Percentiles rank a stretch among this genome's conserved stretches.
Evolutionary conservation across 2,113 vertebrate species (phyloP).

Genomic region (Alethe diademata): DNA sequence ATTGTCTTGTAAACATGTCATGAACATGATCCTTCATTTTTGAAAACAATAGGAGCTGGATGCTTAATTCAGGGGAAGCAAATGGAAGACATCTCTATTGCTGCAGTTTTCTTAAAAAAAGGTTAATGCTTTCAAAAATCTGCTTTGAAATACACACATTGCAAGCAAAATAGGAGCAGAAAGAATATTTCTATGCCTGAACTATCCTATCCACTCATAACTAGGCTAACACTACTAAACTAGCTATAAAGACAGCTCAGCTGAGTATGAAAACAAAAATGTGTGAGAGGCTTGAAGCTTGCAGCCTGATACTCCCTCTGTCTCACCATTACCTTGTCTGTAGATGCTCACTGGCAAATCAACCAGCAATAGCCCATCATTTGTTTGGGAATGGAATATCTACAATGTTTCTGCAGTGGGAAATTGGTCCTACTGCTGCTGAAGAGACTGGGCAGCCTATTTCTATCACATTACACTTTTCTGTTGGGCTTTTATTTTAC

Average conservation of each 20-base stretch:
- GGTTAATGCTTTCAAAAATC: not conserved
- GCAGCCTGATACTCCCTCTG: not conserved
- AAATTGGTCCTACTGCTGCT: not conserved
- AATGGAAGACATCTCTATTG: constrained; percentile 11
- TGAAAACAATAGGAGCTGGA: constrained; percentile 24
- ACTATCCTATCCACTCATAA: not conserved
- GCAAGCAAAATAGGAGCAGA: not conserved
- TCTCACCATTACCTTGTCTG: not conserved
- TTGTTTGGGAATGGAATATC: not conserved
- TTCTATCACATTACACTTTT: not conserved
- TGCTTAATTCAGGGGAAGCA: not conserved
- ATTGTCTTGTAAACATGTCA: constrained; percentile 28
- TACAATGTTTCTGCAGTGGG: not conserved
- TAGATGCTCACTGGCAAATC: not conserved
- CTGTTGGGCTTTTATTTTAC: not conserved
- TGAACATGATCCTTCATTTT: not conserved
- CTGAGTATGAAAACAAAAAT: not conserved
- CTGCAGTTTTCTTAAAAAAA: not conserved
- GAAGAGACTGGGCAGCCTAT: not conserved
- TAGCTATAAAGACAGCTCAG: not conserved
- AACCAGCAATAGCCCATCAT: not conserved
- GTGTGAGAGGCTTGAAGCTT: not conserved
- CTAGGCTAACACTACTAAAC: not conserved
- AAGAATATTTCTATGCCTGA: not conserved
- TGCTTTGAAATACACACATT: not conserved